These are phyloP conservation scores for Triops longicaudatus DNA, from an alignment of 1,140 invertebrate species.

Conservation along the genomic window DNA sequence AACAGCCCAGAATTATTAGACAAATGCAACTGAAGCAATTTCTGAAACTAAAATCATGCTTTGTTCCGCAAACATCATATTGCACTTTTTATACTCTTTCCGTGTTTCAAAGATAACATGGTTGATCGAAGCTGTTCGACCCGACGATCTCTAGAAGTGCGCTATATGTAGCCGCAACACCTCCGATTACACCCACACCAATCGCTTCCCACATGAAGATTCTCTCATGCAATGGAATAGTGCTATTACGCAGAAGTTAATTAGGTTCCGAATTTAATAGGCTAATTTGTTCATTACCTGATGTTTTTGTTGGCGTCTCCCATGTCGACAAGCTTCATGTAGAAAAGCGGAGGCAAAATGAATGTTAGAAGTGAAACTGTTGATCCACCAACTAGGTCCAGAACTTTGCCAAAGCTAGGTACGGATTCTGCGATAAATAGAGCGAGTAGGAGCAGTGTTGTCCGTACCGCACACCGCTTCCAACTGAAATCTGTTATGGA, in stretches of 20 bases:
- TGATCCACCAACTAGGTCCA: constrained; percentile 61
- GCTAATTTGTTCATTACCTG: neutral
- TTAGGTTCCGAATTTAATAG: neutral
- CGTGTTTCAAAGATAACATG: constrained; percentile 20
- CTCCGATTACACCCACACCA: constrained; percentile 50
- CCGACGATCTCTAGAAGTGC: constrained; percentile 46
- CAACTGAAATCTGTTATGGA: constrained; percentile 51
- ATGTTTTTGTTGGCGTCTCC: constrained; percentile 27
- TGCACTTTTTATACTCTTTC: too few relatives aligned
- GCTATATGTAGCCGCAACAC: constrained; percentile 50
- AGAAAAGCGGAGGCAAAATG: constrained; percentile 58
- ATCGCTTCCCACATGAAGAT: constrained; percentile 50
- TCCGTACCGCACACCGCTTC: constrained; percentile 50
- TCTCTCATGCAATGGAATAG: constrained; percentile 41
- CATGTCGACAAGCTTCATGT: constrained; percentile 48
- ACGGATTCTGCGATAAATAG: constrained; percentile 56
- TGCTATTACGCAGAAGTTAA: constrained; percentile 37
- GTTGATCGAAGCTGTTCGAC: constrained; percentile 19
- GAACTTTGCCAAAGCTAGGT: constrained; percentile 58
- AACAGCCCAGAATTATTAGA: too few relatives aligned
- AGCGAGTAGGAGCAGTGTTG: constrained; percentile 48
- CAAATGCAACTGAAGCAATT: too few relatives aligned
- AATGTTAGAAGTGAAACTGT: constrained; percentile 57
- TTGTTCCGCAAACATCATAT: too few relatives aligned
- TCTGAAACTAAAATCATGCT: too few relatives aligned